Evolutionary conservation across 1,140 invertebrate genomes (phyloP), one percentile per base, ranked within the genome.

Genomic region (Ptiloglossa arizonensis): DNA sequence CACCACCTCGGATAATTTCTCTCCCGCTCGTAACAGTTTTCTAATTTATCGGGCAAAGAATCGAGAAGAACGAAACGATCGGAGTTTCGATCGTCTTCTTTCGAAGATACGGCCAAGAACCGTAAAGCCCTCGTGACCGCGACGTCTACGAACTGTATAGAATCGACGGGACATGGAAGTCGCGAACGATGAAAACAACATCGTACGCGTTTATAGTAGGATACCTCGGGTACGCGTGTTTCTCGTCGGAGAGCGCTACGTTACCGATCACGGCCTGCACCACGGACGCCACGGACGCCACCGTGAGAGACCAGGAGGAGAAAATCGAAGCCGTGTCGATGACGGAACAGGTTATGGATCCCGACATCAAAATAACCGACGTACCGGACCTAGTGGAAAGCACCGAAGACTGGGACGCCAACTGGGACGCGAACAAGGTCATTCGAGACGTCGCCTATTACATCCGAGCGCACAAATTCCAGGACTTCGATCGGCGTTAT

Each of bases 391-490:
- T 79, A 48, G 83, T 86, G 4, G 80, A 81, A 19, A 15, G 67
- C n/a, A 83, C 64, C 17, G 32, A 69, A 0, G 63, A 57, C 5
- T 68, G 50, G 13, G 88, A 90, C 56, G 57, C 63, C 0, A 79
- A 67, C 22, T 87, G 88, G 87, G 82, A 90, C 66, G 60, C 67
- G 15, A 88, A 88, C 63, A 85, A 86, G 27, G 90, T 90, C 9
- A 82, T 94, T 22, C 91, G 89, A 80, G 93, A 95, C 76, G 92
- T 95, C 24, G 94, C 93, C 5, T 95, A 94, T 88, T 95, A 93
- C 81, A 89, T 95, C 56, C 89, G 95, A 59, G 89, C 93, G 24
- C 93, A 95, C 79, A 95, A 95, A 89, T 95, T 95, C 80, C 93
- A 93, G 62, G 94, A 94, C 80, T 95, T 93, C 86, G 95, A 95